phyloP scores from a whole-genome alignment of 2,113 vertebrate genomes.

The Bubo bubo region DNA sequence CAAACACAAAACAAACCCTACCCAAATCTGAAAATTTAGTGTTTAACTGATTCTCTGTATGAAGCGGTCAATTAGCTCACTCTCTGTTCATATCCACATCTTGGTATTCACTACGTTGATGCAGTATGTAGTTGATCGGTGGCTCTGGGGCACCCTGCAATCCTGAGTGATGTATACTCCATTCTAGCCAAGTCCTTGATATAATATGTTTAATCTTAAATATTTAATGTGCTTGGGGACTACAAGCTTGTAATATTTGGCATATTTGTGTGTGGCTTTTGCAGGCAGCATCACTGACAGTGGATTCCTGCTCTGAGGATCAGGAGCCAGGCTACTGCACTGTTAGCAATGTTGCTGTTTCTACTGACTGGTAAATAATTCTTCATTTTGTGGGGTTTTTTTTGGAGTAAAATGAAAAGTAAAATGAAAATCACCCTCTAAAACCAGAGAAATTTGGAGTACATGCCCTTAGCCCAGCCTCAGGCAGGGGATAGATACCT shows the following conservation, averaged over 20 bases:
- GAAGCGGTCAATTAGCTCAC: neutral
- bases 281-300: slow-evolving; percentile 92
- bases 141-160: neutral
- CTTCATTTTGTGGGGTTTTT: neutral
- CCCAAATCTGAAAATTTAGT: neutral
- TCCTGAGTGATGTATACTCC: neutral
- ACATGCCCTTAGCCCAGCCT: neutral
- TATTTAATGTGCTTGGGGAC: neutral
- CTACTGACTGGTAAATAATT: slow-evolving; percentile 88
- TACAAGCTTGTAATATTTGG: neutral
- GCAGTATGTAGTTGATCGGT: neutral
- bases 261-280: neutral
- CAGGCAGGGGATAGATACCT: neutral
- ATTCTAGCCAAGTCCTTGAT: neutral
- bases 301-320: slow-evolving; percentile 92
- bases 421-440: neutral
- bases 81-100: neutral
- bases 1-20: neutral
- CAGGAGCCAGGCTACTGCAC: slow-evolving; percentile 93
- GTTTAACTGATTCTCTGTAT: neutral
- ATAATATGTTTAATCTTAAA: neutral
- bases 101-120: neutral
- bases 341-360: slow-evolving; percentile 90
- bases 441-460: neutral
- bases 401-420: neutral